A percentile compares a stretch with the other conserved stretches of the same genome.
Conservation (phyloP, 2,888 invertebrate species). For the Folsomia candida region DNA sequence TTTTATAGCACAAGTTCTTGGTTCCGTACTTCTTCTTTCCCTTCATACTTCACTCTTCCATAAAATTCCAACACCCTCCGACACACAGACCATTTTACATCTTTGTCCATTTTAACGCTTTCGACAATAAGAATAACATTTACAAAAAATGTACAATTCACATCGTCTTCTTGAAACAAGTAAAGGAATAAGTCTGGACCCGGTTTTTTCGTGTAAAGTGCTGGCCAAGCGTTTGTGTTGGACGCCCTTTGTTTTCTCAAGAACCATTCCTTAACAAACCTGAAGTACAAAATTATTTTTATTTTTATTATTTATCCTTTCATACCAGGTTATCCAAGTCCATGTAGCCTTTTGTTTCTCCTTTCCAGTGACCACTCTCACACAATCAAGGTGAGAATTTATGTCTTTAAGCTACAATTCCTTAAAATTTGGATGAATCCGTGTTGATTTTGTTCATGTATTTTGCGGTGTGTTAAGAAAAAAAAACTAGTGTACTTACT, state of each 20-base stretch:
- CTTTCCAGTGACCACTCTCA: neutral
- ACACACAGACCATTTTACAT: neutral
- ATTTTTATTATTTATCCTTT: conserved; percentile 16
- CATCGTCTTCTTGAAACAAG: neutral
- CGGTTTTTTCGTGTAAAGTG: no score
- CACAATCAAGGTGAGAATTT: neutral
- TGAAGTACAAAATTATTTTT: neutral
- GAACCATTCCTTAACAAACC: neutral
- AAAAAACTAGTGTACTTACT: no score
- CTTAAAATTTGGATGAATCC: no score
- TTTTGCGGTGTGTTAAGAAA: neutral
- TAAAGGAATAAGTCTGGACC: no score
- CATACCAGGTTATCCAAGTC: no score
- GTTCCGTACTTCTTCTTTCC: conserved; percentile 16
- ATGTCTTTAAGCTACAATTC: no score
- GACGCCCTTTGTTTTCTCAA: neutral
- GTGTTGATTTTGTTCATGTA: neutral
- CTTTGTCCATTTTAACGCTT: neutral
- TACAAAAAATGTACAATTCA: neutral
- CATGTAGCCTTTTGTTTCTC: conserved; percentile 6
- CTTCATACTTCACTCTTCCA: neutral
- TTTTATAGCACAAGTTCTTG: no score
- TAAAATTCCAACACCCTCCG: neutral
- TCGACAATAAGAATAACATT: neutral
- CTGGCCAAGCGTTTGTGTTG: neutral